Evolutionary conservation across 2,797 vertebrate species (phyloP), one percentile per base, ranked within the genome.

Genomic region (Pygocentrus nattereri): DNA sequence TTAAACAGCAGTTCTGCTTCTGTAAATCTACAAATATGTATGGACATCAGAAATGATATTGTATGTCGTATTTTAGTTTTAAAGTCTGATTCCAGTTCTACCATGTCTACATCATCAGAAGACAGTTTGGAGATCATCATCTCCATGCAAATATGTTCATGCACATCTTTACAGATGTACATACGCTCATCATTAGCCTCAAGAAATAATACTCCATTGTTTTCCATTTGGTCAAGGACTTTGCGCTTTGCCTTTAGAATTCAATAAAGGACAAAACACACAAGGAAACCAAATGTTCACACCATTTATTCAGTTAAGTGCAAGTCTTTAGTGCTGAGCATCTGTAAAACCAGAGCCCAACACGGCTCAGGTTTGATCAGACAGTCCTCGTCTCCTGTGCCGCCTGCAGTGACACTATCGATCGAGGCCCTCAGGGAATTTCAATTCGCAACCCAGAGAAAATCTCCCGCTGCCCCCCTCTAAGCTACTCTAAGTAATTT

Each of bases 401-500:
- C 76, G 65, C 87, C 88, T 88, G 82, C 86, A 87, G 84, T 84
- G 84, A 90, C 85, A 84, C 81, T 84, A 93, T 92, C 84, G 89
- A 93, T 93, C 65, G 34, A 25, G 38, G 15, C 56, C 78, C 85
- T 88, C 76, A 0, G 79, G 89, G 87, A 89, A 91, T 82, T 92
- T 85, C 80, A 90, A 87, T 83, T 85, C 85, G 88, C 86, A 88
- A 86, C 87, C 79, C 88, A 90, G 34, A 78, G 74, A 91, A 88
- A 84, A 85, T 87, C 81, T 89, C 88, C 70, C 68, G 31, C 74
- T 83, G 85, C 81, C 79, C 86, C 78, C 49, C 76, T 89, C 84
- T 87, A 83, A 91, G 81, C 87, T 89, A 69, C 90, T 91, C 89
- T 89, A 85, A 92, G 92, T 93, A 91, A 93, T 93, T 90, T 90